phyloP scores from a whole-genome alignment of 1,140 invertebrate species.

The Drosophila baimaii region DNA sequence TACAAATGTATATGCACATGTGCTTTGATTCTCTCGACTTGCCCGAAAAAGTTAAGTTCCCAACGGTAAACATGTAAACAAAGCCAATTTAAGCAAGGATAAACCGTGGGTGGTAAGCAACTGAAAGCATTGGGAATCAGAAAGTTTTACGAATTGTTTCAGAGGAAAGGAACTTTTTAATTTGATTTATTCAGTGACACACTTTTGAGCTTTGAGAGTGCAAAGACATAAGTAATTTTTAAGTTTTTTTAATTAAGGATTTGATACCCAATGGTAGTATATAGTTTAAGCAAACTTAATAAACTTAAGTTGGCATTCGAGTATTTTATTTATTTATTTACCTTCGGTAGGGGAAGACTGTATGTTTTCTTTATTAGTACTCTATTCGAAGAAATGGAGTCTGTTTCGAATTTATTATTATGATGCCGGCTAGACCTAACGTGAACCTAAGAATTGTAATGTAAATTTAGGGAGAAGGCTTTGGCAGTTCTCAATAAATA shows the following conservation, averaged over 20 bases:
- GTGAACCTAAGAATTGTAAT: slow-evolving; percentile 33
- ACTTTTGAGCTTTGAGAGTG: slow-evolving; percentile 3
- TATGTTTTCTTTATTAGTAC: slow-evolving; percentile 56
- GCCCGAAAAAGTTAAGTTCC: slow-evolving; percentile 21
- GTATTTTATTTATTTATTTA: slow-evolving; percentile 11
- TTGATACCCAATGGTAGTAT: no score
- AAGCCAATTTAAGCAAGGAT: slow-evolving; percentile 15
- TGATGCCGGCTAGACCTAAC: slow-evolving; percentile 44
- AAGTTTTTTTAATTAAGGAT: not conserved
- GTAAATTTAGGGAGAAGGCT: not conserved
- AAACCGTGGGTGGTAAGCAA: slow-evolving; percentile 9
- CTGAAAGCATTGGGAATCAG: slow-evolving; percentile 22
- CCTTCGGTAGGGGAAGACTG: slow-evolving; percentile 52
- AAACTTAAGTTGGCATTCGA: not conserved
- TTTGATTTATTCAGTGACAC: slow-evolving; percentile 29
- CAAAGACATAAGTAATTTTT: not conserved
- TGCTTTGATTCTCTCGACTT: slow-evolving; percentile 3
- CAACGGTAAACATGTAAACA: slow-evolving; percentile 21
- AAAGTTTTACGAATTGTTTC: slow-evolving; percentile 20
- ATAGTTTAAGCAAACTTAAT: not conserved
- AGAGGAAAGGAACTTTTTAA: slow-evolving; percentile 30
- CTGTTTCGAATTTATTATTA: slow-evolving; percentile 25
- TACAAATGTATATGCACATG: not conserved
- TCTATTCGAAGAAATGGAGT: slow-evolving; percentile 41
- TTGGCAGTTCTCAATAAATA: not conserved